Conservation (phyloP, 2,797 vertebrate genomes). For the Micrastur ruficollis region DNA sequence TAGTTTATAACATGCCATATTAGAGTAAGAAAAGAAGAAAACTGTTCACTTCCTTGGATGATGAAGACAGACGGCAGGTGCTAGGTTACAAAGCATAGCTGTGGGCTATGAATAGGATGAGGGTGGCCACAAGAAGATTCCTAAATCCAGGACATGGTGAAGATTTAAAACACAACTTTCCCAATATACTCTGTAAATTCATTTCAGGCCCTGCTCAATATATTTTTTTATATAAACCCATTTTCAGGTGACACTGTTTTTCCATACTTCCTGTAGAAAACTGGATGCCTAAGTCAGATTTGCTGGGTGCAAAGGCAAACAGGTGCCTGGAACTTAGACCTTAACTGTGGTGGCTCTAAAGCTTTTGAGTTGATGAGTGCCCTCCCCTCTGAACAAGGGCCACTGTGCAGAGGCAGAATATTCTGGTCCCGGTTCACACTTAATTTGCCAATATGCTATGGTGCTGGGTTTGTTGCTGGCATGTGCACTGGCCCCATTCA, state of each 20-base stretch:
- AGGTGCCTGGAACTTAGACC: background rate
- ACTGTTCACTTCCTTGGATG: background rate
- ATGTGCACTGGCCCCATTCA: background rate
- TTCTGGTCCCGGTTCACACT: background rate
- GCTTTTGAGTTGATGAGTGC: background rate
- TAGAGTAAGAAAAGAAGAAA: background rate
- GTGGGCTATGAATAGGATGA: background rate
- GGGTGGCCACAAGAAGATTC: background rate
- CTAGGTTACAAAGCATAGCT: background rate
- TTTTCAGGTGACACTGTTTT: background rate
- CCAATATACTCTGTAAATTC: background rate
- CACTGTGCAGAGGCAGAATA: background rate
- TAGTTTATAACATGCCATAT: background rate
- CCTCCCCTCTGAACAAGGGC: background rate
- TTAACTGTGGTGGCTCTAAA: background rate
- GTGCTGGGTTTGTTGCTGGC: background rate
- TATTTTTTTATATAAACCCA: background rate
- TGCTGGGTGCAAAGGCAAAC: background rate
- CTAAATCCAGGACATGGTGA: background rate
- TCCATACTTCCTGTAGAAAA: background rate
- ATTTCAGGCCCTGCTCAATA: background rate
- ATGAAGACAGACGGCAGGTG: background rate
- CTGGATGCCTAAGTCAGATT: background rate
- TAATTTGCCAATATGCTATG: background rate
- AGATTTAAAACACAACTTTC: background rate